Percentiles rank a stretch among this genome's conserved stretches.
phyloP scores from a whole-genome alignment of 2,797 vertebrate genomes.

The Phylloscopus collybita region DNA sequence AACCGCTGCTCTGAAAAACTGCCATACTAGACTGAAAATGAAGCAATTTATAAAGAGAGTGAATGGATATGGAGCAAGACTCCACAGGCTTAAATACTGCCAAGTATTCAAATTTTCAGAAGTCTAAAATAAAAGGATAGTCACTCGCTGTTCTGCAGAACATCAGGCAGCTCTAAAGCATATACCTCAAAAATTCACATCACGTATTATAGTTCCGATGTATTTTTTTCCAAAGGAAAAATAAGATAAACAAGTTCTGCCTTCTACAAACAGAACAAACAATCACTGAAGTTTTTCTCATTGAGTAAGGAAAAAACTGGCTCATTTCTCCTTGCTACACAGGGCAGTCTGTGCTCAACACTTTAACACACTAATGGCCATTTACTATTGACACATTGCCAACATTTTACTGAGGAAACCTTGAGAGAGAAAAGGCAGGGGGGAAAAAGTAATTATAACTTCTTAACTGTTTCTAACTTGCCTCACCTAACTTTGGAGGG shows the following conservation, averaged over 20 bases:
- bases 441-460: neutral
- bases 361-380: neutral
- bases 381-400: neutral
- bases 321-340: neutral
- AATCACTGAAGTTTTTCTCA: neutral
- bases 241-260: neutral
- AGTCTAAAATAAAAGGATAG: constrained; percentile 25
- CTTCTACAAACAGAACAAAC: neutral
- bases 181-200: neutral
- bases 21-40: neutral
- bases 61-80: neutral
- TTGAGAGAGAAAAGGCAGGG: neutral
- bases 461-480: neutral
- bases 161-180: neutral
- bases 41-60: constrained; percentile 1
- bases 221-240: neutral
- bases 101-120: constrained; percentile 5
- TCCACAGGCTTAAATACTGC: neutral
- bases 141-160: neutral
- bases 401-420: neutral
- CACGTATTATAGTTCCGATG: neutral
- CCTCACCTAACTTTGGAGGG: neutral
- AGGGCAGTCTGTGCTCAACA: neutral
- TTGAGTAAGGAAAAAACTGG: neutral
- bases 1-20: neutral